Base-by-base conservation (phyloP, 2,888 invertebrate genomes). In the Melolontha melolontha region DNA sequence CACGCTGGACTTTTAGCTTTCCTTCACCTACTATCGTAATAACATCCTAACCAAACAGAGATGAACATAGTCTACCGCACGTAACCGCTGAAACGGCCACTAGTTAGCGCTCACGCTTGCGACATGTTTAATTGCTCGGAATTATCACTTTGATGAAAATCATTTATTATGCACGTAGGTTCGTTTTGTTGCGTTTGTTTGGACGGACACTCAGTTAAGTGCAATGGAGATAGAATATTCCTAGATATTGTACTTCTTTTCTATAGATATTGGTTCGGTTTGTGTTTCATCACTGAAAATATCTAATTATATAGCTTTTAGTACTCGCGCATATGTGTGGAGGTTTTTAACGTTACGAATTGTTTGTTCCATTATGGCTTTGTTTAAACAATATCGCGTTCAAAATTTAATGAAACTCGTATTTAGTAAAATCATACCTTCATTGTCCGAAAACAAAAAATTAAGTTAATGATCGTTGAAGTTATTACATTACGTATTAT, bases 101-200 rank as follows among this genome's bases (percentile, higher is more conserved):
- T 74, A 75, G 74, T 74, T 75, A 75, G 73, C 72, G 73, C 71
- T 74, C 74, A 73, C 75, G 73, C 72, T 73, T 72, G 74, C 75
- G 74, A 75, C 75, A 75, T 73, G 72, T 75, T 75, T 75, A 75
- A 75, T 75, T 75, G 73, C 75, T 75, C 70, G 73, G 73, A 75
- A 75, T 75, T 75, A 75, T 75, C 75, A 72, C 73, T 73, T 73
- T 73, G 72, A 72, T 72, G 73, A 71, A 70, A 70, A 66, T 66
- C 55, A 54, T 66, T 66, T 66, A 66, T 66, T 55, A 66, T 66
- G 54, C 57, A 57, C 66, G 65, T 65, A 44, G 34, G 22, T 17
- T 59, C 29, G 59, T 54, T 59, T 54, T 69, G 42, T 42, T 42
- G n/a, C 27, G 50, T 27, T 50, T 64, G 50, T 40, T 49, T 4